Evolutionary conservation across 2,113 vertebrate genomes (phyloP).

Genomic region (Amia ocellicauda): DNA sequence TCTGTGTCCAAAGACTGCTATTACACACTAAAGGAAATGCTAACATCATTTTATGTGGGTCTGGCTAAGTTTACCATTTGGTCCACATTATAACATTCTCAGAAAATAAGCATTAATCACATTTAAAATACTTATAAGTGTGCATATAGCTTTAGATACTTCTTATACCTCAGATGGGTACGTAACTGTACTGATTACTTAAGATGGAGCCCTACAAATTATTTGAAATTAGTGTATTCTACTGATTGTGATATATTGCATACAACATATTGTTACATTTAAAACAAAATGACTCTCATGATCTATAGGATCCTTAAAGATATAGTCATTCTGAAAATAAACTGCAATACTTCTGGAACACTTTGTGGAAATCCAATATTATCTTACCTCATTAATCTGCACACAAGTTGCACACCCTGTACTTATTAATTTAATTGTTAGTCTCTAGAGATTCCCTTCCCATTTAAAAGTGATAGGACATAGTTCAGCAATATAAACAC

Average conservation of each 20-base stretch:
- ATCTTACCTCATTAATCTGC: conserved; percentile 9
- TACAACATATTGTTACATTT: conserved; percentile 11
- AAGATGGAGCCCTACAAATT: background rate
- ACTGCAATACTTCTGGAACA: conserved; percentile 7
- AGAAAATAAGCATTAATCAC: no score
- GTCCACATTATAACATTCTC: no score
- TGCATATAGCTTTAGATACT: no score
- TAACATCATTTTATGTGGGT: conserved; percentile 11
- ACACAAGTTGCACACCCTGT: background rate
- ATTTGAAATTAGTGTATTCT: conserved; percentile 1
- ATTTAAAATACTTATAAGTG: no score
- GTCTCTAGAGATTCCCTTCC: background rate
- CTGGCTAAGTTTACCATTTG: background rate
- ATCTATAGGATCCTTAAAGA: conserved; percentile 11
- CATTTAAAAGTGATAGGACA: background rate
- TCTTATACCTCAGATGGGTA: background rate
- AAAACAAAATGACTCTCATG: conserved; percentile 2
- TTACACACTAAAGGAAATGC: no score
- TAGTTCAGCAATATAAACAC: background rate
- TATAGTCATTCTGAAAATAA: conserved; percentile 6
- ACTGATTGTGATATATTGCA: conserved; percentile 19
- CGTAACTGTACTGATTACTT: no score
- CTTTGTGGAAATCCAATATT: conserved; percentile 14
- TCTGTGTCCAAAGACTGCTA: no score
- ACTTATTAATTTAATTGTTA: conserved; percentile 3